Conservation (phyloP, 1,140 invertebrate species). For the Drosophila busckii region DNA sequence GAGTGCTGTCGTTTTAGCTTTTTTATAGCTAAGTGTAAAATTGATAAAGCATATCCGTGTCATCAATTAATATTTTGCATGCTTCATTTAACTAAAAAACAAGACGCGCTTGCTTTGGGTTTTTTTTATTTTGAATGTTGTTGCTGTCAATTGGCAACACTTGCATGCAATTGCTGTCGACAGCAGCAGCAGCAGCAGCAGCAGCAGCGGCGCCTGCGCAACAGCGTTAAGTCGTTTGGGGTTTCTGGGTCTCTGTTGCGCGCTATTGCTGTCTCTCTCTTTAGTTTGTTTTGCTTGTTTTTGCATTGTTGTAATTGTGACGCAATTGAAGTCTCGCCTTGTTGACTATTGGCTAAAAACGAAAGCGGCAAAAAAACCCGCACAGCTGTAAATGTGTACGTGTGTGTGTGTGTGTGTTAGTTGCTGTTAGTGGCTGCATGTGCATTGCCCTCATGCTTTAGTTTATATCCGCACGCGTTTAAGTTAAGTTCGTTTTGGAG, state of each 20-base stretch:
- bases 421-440: constrained; percentile 17
- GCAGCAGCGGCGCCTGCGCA: constrained; percentile 61
- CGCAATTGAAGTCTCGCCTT: constrained; percentile 59
- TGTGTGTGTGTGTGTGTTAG: constrained; percentile 5
- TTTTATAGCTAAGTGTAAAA: too few relatives aligned
- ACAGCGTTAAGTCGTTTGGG: constrained; percentile 52
- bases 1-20: too few relatives aligned
- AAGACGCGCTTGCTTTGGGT: too few relatives aligned
- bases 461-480: constrained; percentile 56
- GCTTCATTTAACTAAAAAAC: too few relatives aligned
- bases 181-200: constrained; percentile 7
- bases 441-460: constrained; percentile 18
- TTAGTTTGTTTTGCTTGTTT: constrained; percentile 40
- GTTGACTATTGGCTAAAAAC: constrained; percentile 54
- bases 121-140: too few relatives aligned
- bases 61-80: too few relatives aligned
- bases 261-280: constrained; percentile 1
- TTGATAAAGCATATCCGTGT: too few relatives aligned
- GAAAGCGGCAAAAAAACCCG: constrained; percentile 45
- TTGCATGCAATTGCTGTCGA: constrained; percentile 11
- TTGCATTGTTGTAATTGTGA: constrained; percentile 70
- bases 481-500: constrained; percentile 46
- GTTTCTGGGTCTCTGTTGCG: constrained; percentile 71
- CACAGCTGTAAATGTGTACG: not conserved
- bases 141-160: too few relatives aligned